Evolutionary conservation across 2,113 vertebrate species (phyloP), one percentile per base, ranked within the genome.

Genomic region (Cyanocitta stelleri): DNA sequence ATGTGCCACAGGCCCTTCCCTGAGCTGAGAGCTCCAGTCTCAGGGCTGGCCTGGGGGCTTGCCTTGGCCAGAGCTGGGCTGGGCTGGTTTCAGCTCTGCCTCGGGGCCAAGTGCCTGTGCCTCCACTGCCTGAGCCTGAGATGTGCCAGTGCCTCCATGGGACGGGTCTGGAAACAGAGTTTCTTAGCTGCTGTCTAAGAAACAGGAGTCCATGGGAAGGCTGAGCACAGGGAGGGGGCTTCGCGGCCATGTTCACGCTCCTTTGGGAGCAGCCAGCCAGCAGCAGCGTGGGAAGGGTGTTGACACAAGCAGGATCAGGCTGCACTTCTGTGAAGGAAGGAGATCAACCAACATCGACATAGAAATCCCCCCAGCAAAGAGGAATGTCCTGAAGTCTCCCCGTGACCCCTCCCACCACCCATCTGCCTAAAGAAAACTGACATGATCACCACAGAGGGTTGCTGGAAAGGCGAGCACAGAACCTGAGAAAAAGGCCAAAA

Each of bases 201-300:
- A 83, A 49, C 8, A 52, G 35, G 33, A 71, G 33, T 1, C 87
- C 61, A 2, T 19, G 32, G 32, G 22, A 49, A 23, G 33, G 26
- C 72, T 87, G 72, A 83, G 24, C 32, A n/a, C 10, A 54, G 18
- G 16, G 19, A 79, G 9, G 35, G 33, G 24, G 44, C 21, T 59
- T 17, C 19, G 51, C 10, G 56, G 22, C 16, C 35, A 39, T 0
- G 2, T 17, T 69, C 24, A 11, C 2, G 1, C 11, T 26, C 44
- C 7, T 3, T 4, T 23, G 19, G 41, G 33, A 80, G 56, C 41
- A 90, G n/a, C 46, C 52, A 52, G 52, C 66, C 11, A 10, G 23
- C 61, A 78, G 72, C 17, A 87, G 44, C 3, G 0, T 29, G n/a
- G 26, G n/a, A 62, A 85, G 32, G 9, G n/a, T 16, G 3, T 3